A percentile compares a stretch with the other conserved stretches of the same genome.
Conservation (phyloP, 2,888 invertebrate genomes). For the Caenorhabditis sinica region DNA sequence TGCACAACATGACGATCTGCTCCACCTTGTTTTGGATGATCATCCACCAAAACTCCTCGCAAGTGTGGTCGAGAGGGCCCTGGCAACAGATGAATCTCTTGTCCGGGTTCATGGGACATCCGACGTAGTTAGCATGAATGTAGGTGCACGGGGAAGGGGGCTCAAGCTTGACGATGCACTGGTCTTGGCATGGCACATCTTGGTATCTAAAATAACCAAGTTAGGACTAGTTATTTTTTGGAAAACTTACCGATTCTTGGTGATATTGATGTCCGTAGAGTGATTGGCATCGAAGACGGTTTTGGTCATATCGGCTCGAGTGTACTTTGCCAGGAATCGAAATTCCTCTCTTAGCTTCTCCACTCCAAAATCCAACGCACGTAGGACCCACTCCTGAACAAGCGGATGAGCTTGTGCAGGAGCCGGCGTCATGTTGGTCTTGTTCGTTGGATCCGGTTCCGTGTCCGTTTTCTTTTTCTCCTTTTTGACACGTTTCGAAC, state of each 20-base stretch:
- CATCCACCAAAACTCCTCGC: constrained; percentile 68
- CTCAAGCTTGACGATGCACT: constrained; percentile 69
- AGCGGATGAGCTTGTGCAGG: constrained; percentile 36
- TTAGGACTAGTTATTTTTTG: too few species aligned
- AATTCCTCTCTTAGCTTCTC: constrained; percentile 69
- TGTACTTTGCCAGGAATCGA: constrained; percentile 69
- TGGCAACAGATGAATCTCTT: constrained; percentile 71
- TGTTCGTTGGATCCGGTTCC: constrained; percentile 15
- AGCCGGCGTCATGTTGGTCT: constrained; percentile 19
- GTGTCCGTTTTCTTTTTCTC: constrained; percentile 31
- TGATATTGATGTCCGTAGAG: constrained; percentile 26
- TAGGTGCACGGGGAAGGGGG: constrained; percentile 69
- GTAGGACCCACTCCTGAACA: constrained; percentile 51
- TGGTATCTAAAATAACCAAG: constrained; percentile 66
- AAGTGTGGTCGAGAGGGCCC: constrained; percentile 60
- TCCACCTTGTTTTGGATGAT: constrained; percentile 62
- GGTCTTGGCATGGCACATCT: constrained; percentile 76
- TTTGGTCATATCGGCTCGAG: constrained; percentile 66
- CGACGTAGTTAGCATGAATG: constrained; percentile 76
- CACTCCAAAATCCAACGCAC: constrained; percentile 73
- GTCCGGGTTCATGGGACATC: constrained; percentile 60
- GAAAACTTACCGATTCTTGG: constrained; percentile 17
- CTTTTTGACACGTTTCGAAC: constrained; percentile 32
- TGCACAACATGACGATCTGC: constrained; percentile 74
- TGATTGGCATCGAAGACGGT: constrained; percentile 68